Evolutionary conservation across 2,797 vertebrate genomes (phyloP), one percentile per base, ranked within the genome.

Genomic region (Scleropages formosus): DNA sequence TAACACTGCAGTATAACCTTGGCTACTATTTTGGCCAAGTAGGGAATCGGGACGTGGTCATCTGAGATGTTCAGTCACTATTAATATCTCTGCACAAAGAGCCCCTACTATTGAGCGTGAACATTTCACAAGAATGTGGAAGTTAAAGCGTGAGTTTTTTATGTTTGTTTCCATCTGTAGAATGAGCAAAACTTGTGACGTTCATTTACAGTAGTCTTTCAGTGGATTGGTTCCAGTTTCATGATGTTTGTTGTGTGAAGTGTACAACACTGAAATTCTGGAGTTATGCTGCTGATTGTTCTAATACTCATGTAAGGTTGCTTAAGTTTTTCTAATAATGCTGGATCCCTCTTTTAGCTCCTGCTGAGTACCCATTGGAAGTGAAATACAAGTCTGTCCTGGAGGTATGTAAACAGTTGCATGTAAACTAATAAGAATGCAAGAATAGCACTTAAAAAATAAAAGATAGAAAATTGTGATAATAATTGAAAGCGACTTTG

Each of bases 111-210:
- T 51, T 18, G 15, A n/a, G 56, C 74, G 39, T 69, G 74, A 13
- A 13, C 77, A 60, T 22, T 62, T 72, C 73, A 82, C 67, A 85
- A 78, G 80, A 6, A 85, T 90, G 85, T 90, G 88, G 87, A 87
- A 88, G 82, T 85, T 91, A 77, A 90, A 88, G 77, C 87, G 91
- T 92, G 84, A 90, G 91, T 91, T 26, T n/a, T 64, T 65, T 20
- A 53, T 22, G 24, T 26, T 59, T 15, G 12, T 59, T 15, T 67
- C 39, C 15, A 4, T 4, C n/a, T 8, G 4, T 60, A n/a, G 8
- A 39, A 44, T 13, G 20, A 53, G 27, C 16, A 18, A n/a, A 46
- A 10, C n/a, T 58, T 22, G 46, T 4, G 9, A n/a, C 22, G 56
- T 4, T 16, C 8, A 26, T 51, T 11, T 13, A 3, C 22, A 16